Evolutionary conservation across 2,888 invertebrate genomes (phyloP).

Genomic region (Willowsia nigromaculata): DNA sequence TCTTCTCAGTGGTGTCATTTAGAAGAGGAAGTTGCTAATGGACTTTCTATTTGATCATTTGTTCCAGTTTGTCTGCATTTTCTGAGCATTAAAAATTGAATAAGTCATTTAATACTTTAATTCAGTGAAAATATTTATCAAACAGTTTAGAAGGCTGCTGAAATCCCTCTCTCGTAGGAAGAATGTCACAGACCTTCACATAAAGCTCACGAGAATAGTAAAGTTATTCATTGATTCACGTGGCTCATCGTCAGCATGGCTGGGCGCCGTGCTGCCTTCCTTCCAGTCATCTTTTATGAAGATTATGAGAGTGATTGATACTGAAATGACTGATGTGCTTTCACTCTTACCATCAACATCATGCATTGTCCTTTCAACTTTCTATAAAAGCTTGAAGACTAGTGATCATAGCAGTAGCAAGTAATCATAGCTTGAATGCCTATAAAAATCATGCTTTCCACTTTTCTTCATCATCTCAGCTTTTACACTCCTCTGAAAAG

Average conservation of each 20-base stretch:
- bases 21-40: background rate
- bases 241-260: background rate
- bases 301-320: conserved; percentile 63
- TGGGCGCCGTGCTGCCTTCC: conserved; percentile 24
- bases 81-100: background rate
- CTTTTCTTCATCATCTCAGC: conserved; percentile 5
- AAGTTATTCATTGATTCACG: conserved; percentile 23
- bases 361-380: background rate
- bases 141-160: background rate
- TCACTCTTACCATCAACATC: conserved; percentile 2
- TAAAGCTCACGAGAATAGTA: background rate
- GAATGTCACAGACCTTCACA: background rate
- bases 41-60: background rate
- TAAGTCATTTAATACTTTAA: background rate
- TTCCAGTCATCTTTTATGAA: conserved; percentile 34
- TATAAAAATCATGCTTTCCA: conserved; percentile 13
- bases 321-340: conserved; percentile 66
- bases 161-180: background rate
- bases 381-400: background rate
- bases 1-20: background rate
- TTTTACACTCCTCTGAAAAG: background rate
- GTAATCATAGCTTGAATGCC: background rate
- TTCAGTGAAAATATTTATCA: background rate
- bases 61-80: background rate
- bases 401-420: background rate